Percentiles rank a stretch among this genome's conserved stretches.
phyloP scores from a whole-genome alignment of 2,888 invertebrate species.

The Dromius quadrimaculatus region DNA sequence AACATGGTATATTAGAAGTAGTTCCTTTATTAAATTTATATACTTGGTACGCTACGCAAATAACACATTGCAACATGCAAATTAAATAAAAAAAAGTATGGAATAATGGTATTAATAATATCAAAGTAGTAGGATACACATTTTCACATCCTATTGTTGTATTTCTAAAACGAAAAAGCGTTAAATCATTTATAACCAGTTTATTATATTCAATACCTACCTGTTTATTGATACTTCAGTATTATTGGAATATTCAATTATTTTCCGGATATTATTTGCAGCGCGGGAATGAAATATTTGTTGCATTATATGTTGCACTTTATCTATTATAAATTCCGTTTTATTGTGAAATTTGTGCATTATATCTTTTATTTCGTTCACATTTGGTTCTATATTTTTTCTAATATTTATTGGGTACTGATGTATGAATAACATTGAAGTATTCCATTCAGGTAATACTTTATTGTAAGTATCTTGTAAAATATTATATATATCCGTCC shows the following conservation, averaged over 20 bases:
- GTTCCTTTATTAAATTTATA: background rate
- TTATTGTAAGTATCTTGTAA: conserved; percentile 42
- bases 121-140: conserved; percentile 11
- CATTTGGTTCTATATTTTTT: conserved; percentile 4
- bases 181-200: no score
- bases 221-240: conserved; percentile 12
- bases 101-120: conserved; percentile 24
- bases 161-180: conserved; percentile 35
- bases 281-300: conserved; percentile 22
- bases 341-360: conserved; percentile 33
- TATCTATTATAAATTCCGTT: conserved; percentile 9
- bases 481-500: conserved; percentile 47
- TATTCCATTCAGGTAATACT: conserved; percentile 45
- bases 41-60: background rate
- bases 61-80: conserved; percentile 4
- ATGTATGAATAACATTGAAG: conserved; percentile 45
- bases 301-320: conserved; percentile 20
- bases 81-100: conserved; percentile 7
- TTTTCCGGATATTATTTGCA: background rate
- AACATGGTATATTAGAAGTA: conserved; percentile 8
- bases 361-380: conserved; percentile 5
- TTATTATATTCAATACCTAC: background rate
- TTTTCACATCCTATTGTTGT: conserved; percentile 18
- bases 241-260: conserved; percentile 6
- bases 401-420: conserved; percentile 5